These are phyloP conservation scores for Alaudala cheleensis DNA, from an alignment of 2,113 vertebrate species.

Conservation along the genomic window DNA sequence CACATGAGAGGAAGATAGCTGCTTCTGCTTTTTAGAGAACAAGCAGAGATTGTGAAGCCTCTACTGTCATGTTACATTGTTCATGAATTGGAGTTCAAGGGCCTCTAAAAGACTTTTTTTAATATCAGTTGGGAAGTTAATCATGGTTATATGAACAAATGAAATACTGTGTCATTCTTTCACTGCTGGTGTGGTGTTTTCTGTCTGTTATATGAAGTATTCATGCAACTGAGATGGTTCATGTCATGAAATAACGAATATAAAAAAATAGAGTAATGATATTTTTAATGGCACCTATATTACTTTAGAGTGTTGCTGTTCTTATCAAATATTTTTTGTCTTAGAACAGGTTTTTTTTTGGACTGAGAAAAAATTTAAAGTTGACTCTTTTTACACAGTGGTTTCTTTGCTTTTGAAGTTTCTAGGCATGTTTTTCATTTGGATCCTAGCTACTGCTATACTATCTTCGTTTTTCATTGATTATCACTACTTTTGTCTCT, in stretches of 20 bases:
- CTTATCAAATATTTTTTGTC: background rate
- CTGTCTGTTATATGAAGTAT: background rate
- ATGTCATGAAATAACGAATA: background rate
- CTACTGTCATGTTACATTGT: conserved; percentile 33
- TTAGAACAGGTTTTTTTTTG: background rate
- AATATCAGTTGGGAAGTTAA: conserved; percentile 35
- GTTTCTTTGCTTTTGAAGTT: background rate
- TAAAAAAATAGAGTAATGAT: background rate
- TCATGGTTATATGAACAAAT: conserved; percentile 22
- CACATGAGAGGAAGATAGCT: conserved; percentile 71
- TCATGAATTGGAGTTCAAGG: conserved; percentile 25
- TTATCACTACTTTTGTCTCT: background rate
- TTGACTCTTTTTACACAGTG: background rate
- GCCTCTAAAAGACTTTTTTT: conserved; percentile 30
- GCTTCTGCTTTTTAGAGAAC: conserved; percentile 63
- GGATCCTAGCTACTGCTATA: background rate
- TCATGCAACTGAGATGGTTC: background rate
- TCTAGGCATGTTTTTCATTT: background rate
- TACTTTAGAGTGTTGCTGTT: background rate
- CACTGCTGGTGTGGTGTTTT: background rate
- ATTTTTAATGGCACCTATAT: background rate
- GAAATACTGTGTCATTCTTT: conserved; percentile 33
- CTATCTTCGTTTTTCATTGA: background rate
- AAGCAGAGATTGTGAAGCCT: conserved; percentile 52
- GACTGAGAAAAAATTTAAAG: background rate